Percentiles rank a stretch among this genome's conserved stretches.
These are phyloP conservation scores for Stichodactyla helianthus DNA, from an alignment of 64 coral and sea anemone species.

Conservation along the genomic window DNA sequence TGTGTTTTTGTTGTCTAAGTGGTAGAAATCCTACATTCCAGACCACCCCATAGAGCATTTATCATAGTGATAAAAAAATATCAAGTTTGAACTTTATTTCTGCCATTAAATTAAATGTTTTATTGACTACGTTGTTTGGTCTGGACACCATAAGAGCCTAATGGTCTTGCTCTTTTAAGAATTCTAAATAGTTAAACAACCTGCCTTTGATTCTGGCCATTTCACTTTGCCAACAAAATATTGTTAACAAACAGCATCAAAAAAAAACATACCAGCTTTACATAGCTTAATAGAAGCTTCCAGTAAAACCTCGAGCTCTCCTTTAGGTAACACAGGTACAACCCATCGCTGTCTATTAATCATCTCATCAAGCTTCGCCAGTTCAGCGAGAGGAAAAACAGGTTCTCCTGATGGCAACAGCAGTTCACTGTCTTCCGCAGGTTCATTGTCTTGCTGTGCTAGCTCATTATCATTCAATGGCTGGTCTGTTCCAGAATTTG, in stretches of 20 bases:
- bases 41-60: too few relatives aligned
- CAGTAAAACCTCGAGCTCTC: constrained; percentile 92
- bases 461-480: constrained; percentile 45
- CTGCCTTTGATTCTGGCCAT: too few relatives aligned
- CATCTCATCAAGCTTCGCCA: constrained; percentile 96
- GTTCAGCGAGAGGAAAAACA: constrained; percentile 71
- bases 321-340: constrained; percentile 95
- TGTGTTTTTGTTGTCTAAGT: too few relatives aligned
- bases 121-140: too few relatives aligned
- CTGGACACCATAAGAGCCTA: too few relatives aligned
- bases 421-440: constrained; percentile 42
- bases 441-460: constrained; percentile 43
- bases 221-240: background rate
- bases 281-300: constrained; percentile 93
- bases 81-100: too few relatives aligned
- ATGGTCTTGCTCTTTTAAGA: too few relatives aligned
- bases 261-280: constrained; percentile 60
- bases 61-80: too few relatives aligned
- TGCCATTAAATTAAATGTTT: too few relatives aligned
- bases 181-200: too few relatives aligned
- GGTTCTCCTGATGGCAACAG: constrained; percentile 83
- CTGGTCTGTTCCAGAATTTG: constrained; percentile 47
- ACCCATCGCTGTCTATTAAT: constrained; percentile 93
- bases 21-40: too few relatives aligned
- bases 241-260: background rate